Conservation (phyloP, 2,888 invertebrate genomes). For the Metopia argyrocephala region DNA sequence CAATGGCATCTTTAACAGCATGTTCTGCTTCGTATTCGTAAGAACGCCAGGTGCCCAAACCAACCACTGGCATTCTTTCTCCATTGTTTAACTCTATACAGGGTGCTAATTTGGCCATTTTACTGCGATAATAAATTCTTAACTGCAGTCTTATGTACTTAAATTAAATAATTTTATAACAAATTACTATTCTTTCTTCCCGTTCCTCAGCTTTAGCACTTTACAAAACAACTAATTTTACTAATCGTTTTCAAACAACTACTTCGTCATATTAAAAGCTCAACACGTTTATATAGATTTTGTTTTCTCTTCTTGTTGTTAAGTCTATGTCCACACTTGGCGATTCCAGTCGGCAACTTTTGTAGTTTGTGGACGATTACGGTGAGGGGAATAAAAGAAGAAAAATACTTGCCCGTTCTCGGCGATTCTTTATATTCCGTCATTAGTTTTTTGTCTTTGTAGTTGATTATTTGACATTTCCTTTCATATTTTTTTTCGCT, state of each 20-base stretch:
- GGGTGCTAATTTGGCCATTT: slow-evolving; percentile 75
- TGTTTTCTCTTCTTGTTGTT: slow-evolving; percentile 10
- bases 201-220: background rate
- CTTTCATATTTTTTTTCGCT: no score
- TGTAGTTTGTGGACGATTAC: no score
- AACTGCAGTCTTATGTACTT: background rate
- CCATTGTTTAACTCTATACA: slow-evolving; percentile 83
- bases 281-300: slow-evolving; percentile 8
- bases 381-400: no score
- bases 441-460: no score
- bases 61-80: slow-evolving; percentile 83
- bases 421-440: no score
- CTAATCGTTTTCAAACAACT: slow-evolving; percentile 25
- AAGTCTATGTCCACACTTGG: no score
- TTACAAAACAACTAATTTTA: background rate
- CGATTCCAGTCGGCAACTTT: no score
- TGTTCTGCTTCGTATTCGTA: slow-evolving; percentile 71
- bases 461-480: no score
- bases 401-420: no score
- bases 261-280: background rate
- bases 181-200: background rate
- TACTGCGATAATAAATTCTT: slow-evolving; percentile 9
- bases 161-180: background rate
- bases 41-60: slow-evolving; percentile 83
- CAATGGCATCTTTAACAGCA: slow-evolving; percentile 78